Percentiles rank a stretch among this genome's conserved stretches.
These are phyloP conservation scores for Emydocephalus ijimae DNA, from an alignment of 2,113 vertebrate genomes.

Conservation along the genomic window DNA sequence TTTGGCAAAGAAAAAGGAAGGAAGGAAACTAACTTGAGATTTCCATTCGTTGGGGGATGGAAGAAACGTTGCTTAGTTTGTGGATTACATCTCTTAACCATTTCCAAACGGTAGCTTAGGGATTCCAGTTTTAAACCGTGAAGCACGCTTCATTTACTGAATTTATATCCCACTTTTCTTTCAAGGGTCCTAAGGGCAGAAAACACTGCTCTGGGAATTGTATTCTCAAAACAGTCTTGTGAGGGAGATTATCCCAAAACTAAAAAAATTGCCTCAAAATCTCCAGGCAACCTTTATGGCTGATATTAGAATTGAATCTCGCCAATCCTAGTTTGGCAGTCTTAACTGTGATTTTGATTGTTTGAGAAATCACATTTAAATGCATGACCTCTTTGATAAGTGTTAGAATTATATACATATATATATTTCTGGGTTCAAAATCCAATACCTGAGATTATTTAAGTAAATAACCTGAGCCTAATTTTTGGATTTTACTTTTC, in stretches of 20 bases:
- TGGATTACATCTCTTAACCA: neutral
- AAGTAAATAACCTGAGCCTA: neutral
- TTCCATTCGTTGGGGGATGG: conserved; percentile 35
- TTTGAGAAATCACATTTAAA: neutral
- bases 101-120: neutral
- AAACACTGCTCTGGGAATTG: neutral
- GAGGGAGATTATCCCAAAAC: neutral
- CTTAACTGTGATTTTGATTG: neutral
- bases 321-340: neutral
- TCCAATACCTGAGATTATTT: neutral
- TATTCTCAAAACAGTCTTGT: neutral
- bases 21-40: conserved; percentile 47
- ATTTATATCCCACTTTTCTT: neutral
- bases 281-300: neutral
- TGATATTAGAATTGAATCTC: neutral
- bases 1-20: conserved; percentile 2
- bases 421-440: neutral
- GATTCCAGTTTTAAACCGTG: too few relatives aligned
- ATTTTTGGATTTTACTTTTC: neutral
- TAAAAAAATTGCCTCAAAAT: neutral
- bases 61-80: conserved; percentile 11
- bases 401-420: neutral
- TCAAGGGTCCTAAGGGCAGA: neutral
- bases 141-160: neutral
- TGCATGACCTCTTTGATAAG: neutral